Percentiles rank a stretch among this genome's conserved stretches.
phyloP scores from a whole-genome alignment of 2,888 invertebrate genomes.

The Drosophila putrida region DNA sequence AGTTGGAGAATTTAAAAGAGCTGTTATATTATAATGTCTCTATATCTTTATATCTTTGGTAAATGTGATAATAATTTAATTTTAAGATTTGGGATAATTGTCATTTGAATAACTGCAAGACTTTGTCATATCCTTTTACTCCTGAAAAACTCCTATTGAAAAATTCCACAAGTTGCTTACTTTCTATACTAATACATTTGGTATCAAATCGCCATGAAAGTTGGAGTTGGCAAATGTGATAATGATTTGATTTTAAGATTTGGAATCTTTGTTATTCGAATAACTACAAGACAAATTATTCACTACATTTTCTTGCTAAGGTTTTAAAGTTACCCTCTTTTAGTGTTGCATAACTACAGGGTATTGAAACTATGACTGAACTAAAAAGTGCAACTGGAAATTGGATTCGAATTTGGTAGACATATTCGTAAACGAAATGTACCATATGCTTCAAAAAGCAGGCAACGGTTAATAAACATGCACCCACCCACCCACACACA shows the following conservation, averaged over 20 bases:
- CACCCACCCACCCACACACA: constrained; percentile 5
- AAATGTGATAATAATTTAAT: not conserved
- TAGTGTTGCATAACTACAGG: not conserved
- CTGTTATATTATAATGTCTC: not conserved
- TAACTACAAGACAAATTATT: too few species aligned
- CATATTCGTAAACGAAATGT: constrained; percentile 29
- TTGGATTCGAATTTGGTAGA: constrained; percentile 35
- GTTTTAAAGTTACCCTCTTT: not conserved
- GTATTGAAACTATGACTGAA: constrained; percentile 13
- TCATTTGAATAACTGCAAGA: too few species aligned
- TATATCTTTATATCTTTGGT: not conserved
- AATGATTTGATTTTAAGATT: not conserved
- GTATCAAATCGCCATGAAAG: not conserved
- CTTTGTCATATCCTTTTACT: too few species aligned
- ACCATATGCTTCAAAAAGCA: constrained; percentile 7
- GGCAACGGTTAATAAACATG: constrained; percentile 25
- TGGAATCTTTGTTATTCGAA: too few species aligned
- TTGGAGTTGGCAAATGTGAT: not conserved
- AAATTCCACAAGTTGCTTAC: too few species aligned
- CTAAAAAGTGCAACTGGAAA: constrained; percentile 27
- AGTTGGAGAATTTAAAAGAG: not conserved
- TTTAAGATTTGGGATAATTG: not conserved
- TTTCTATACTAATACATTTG: not conserved
- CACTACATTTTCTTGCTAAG: not conserved
- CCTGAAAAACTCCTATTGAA: too few species aligned